A percentile compares a stretch with the other conserved stretches of the same genome.
Evolutionary conservation across 2,888 invertebrate genomes (phyloP).

Genomic region (Eristalis arbustorum): DNA sequence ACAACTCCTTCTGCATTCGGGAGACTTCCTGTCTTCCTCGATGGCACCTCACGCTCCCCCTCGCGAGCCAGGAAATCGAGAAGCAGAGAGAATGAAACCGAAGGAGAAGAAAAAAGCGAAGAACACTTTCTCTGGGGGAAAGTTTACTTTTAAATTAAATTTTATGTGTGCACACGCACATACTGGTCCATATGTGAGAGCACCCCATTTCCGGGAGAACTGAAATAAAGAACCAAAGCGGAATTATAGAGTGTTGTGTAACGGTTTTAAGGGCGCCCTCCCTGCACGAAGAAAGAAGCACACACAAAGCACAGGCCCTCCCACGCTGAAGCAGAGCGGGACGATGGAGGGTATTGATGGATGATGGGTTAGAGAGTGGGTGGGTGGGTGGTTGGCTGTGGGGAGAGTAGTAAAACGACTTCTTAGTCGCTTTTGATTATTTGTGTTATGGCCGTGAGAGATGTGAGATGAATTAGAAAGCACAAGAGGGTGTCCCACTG

Average conservation of each 20-base stretch:
- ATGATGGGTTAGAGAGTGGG: not conserved
- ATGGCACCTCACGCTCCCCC: not conserved
- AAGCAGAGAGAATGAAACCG: not conserved
- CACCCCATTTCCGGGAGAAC: not conserved
- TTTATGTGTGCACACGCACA: conserved; percentile 29
- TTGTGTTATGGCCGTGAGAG: conserved; percentile 35
- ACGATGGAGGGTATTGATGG: not conserved
- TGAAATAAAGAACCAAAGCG: conserved; percentile 9
- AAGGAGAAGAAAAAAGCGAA: not conserved
- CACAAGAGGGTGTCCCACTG: not conserved
- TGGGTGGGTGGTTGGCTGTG: not conserved
- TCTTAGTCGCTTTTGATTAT: conserved; percentile 42
- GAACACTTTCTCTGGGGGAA: conserved; percentile 42
- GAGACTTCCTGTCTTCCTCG: not conserved
- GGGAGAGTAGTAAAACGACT: not conserved
- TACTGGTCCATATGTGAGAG: not conserved
- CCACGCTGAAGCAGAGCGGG: not conserved
- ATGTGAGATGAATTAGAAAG: conserved; percentile 58
- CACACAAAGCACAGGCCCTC: not conserved
- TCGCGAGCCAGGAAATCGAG: not conserved
- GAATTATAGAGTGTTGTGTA: conserved; percentile 36
- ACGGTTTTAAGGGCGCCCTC: conserved; percentile 9
- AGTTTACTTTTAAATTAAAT: conserved; percentile 59
- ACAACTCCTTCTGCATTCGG: not conserved
- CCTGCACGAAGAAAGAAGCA: not conserved